Conservation (phyloP, 2,113 vertebrate species). For the Synchiropus splendidus region DNA sequence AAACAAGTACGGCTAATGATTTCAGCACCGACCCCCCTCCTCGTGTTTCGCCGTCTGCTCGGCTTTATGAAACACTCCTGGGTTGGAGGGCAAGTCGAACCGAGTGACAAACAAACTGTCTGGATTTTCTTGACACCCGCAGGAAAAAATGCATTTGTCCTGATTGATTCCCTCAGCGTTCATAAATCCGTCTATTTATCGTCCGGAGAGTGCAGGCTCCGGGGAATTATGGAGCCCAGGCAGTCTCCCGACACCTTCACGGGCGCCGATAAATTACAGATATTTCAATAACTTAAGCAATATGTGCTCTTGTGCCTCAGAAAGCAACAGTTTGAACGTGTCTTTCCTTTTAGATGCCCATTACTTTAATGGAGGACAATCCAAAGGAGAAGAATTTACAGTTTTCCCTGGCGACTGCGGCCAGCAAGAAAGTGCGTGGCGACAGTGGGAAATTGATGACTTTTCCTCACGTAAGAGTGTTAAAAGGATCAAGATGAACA, state of each 20-base stretch:
- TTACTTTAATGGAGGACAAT: slow-evolving; percentile 62
- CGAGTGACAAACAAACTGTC: slow-evolving; percentile 46
- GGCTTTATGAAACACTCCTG: slow-evolving; percentile 47
- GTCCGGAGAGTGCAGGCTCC: slow-evolving; percentile 29
- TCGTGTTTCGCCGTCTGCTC: slow-evolving; percentile 14
- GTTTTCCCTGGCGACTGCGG: slow-evolving; percentile 33
- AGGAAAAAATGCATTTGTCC: slow-evolving; percentile 36
- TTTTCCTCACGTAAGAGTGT: slow-evolving; percentile 43
- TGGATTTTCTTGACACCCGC: slow-evolving; percentile 32
- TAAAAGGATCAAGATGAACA: slow-evolving; percentile 42
- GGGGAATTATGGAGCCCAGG: slow-evolving; percentile 28
- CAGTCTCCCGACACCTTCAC: slow-evolving; percentile 39
- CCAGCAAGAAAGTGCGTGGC: slow-evolving; percentile 31
- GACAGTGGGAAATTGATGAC: slow-evolving; percentile 44
- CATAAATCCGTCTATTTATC: slow-evolving; percentile 48
- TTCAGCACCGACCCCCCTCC: slow-evolving; percentile 39
- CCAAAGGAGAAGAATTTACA: slow-evolving; percentile 44
- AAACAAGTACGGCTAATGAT: slow-evolving; percentile 16
- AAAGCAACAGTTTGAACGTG: slow-evolving; percentile 49
- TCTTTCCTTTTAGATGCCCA: slow-evolving; percentile 45
- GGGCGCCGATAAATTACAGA: slow-evolving; percentile 47
- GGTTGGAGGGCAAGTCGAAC: slow-evolving; percentile 41
- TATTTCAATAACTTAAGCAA: slow-evolving; percentile 51
- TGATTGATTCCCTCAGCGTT: slow-evolving; percentile 30
- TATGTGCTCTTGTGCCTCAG: slow-evolving; percentile 31